Percentiles rank a stretch among this genome's conserved stretches.
Conservation (phyloP, 2,113 vertebrate species). For the Copsychus sechellarum region DNA sequence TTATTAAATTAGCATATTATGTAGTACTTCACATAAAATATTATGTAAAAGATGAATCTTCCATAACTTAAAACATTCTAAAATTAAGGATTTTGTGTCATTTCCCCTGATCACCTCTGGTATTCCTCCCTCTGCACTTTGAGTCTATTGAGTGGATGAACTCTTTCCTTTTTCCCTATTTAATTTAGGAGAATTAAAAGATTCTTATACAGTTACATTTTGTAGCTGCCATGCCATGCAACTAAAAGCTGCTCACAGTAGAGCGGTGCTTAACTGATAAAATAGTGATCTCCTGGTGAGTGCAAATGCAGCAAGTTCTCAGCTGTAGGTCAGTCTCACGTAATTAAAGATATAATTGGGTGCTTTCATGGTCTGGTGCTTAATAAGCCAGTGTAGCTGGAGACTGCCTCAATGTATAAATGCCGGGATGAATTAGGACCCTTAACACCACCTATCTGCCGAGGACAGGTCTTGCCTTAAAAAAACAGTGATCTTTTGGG, state of each 20-base stretch:
- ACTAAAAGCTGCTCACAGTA: not conserved
- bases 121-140: not conserved
- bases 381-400: not conserved
- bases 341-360: not conserved
- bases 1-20: not conserved
- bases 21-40: not conserved
- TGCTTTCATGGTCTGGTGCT: not conserved
- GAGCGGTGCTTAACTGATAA: not conserved
- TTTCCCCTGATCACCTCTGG: not conserved
- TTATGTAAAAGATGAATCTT: not conserved
- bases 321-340: not conserved
- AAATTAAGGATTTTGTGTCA: not conserved
- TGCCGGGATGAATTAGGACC: not conserved
- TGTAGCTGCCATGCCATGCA: not conserved
- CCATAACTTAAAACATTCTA: not conserved
- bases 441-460: not conserved
- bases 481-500: not conserved
- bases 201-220: not conserved
- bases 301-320: not conserved
- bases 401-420: not conserved
- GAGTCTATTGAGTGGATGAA: not conserved
- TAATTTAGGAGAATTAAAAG: not conserved
- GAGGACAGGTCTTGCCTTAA: not conserved
- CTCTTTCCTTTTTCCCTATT: not conserved
- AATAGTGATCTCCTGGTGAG: not conserved